Percentiles rank a stretch among this genome's conserved stretches.
phyloP scores from a whole-genome alignment of 2,797 vertebrate genomes.

The Mionectes olivaceus region DNA sequence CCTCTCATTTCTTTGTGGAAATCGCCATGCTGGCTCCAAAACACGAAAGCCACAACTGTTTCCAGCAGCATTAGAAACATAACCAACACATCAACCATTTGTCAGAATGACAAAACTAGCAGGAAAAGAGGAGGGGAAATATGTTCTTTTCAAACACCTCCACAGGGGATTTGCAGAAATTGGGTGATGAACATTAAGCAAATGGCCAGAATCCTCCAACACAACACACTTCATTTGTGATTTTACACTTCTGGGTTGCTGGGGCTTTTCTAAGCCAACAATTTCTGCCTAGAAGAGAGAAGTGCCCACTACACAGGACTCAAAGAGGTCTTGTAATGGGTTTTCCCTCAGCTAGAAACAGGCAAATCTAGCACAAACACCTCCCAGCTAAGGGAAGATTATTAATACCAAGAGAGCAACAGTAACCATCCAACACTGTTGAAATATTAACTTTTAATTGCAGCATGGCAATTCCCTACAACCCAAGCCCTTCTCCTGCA shows the following conservation, averaged over 20 bases:
- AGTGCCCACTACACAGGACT: neutral
- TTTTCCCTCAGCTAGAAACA: neutral
- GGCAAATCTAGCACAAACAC: neutral
- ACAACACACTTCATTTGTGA: neutral
- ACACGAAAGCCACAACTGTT: neutral
- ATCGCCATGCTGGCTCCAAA: neutral
- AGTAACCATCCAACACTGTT: neutral
- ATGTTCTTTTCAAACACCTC: neutral
- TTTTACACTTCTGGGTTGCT: neutral
- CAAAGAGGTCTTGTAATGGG: neutral
- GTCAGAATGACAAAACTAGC: neutral
- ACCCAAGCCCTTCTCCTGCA: neutral
- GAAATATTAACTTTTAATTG: neutral
- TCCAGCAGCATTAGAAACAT: neutral
- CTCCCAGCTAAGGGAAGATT: neutral
- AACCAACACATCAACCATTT: neutral
- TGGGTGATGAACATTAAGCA: conserved; percentile 1
- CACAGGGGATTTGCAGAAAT: neutral
- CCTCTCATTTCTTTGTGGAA: neutral
- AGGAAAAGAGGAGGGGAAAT: neutral
- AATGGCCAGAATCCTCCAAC: neutral
- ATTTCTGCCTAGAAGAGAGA: neutral
- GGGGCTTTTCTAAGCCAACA: neutral
- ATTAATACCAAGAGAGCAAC: neutral
- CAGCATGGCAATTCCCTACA: neutral